Evolutionary conservation across 2,888 invertebrate species (phyloP).

Genomic region (Chrysolina americana): DNA sequence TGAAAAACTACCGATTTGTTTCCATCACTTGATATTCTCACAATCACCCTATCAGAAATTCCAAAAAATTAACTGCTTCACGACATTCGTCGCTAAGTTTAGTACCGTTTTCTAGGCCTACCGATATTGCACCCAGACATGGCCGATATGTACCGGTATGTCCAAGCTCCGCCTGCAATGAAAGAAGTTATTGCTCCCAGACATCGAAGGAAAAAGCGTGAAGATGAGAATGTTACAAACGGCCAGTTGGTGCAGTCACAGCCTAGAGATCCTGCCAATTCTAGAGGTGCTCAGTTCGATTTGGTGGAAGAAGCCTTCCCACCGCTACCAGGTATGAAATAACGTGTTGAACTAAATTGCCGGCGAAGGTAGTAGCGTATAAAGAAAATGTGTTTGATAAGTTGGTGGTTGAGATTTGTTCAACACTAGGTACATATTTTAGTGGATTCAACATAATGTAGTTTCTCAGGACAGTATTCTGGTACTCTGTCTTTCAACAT

Average conservation of each 20-base stretch:
- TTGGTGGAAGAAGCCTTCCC: conserved; percentile 86
- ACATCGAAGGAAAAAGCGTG: conserved; percentile 65
- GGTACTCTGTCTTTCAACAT: no score
- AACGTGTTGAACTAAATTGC: no score
- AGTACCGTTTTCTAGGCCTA: conserved; percentile 46
- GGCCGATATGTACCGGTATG: conserved; percentile 57
- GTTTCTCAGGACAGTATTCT: no score
- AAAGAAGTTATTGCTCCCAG: conserved; percentile 69
- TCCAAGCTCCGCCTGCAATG: conserved; percentile 52
- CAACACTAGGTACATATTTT: no score
- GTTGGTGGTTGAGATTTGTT: no score
- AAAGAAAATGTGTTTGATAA: no score
- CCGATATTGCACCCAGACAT: conserved; percentile 55
- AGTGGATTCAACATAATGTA: no score
- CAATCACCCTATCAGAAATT: no score
- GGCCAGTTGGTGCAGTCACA: conserved; percentile 51
- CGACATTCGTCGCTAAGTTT: background rate
- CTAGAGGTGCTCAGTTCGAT: conserved; percentile 79
- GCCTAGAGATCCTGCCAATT: conserved; percentile 53
- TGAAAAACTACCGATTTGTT: no score
- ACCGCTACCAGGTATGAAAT: conserved; percentile 78
- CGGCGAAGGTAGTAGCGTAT: no score
- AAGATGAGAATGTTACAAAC: conserved; percentile 52
- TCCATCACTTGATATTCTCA: no score
- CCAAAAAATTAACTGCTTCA: no score